phyloP scores from a whole-genome alignment of 2,113 vertebrate species.

The Dipodomys spectabilis region DNA sequence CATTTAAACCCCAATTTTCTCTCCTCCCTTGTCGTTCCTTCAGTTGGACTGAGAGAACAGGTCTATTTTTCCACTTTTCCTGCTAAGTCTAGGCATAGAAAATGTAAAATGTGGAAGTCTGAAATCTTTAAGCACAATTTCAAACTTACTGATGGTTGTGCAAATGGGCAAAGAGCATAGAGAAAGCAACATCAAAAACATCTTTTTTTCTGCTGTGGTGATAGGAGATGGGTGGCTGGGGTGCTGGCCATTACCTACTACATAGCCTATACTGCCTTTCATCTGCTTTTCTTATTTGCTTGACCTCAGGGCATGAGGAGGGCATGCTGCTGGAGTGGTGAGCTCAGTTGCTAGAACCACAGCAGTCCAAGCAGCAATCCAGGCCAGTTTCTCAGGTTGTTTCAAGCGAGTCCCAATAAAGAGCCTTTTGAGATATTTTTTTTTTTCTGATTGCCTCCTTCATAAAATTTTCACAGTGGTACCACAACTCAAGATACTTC shows the following conservation, averaged over 20 bases:
- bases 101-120: background rate
- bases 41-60: background rate
- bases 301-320: background rate
- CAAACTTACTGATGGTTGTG: background rate
- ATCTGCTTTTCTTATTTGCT: background rate
- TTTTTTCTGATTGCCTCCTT: background rate
- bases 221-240: background rate
- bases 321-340: background rate
- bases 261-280: background rate
- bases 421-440: background rate
- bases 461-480: background rate
- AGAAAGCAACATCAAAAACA: background rate
- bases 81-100: background rate
- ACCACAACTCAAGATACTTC: background rate
- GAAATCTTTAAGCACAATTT: conserved; percentile 9
- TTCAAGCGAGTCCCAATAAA: background rate
- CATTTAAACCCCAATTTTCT: background rate
- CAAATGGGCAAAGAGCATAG: background rate
- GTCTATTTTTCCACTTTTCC: background rate
- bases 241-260: background rate
- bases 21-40: background rate
- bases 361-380: background rate
- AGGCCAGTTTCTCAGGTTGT: background rate
- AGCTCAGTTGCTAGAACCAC: background rate
- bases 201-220: background rate